Evolutionary conservation across 1,140 invertebrate species (phyloP), one percentile per base, ranked within the genome.

Genomic region (Scaptodrosophila lebanonensis): DNA sequence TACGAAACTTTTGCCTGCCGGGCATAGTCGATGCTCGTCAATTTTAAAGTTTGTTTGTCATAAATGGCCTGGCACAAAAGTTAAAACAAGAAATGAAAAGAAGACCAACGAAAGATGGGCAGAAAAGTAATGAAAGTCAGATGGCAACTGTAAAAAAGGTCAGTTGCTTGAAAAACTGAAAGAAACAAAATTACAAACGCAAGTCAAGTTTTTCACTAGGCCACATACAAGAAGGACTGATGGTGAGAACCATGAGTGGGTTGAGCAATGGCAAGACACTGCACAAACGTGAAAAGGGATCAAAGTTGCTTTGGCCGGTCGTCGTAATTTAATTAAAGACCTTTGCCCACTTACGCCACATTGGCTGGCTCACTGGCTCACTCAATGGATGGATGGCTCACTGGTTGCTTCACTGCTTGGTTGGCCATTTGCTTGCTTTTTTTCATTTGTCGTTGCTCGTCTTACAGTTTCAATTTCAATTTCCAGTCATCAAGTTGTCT

Each of bases 291-390:
- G 45, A 50, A 69, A 79, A 82, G 66, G 75, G 73, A 82, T 82
- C 75, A 82, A 82, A 79, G 75, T 73, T 82, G 73, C 59, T 65
- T 77, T 73, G 79, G 73, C 66, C 50, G 47, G 49, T 33, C 44
- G 30, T 62, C 50, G 75, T 79, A 79, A 79, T 79, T 79, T 79
- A 79, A 79, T 79, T 79, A 79, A 82, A 73, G 73, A 56, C 65
- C 75, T 73, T 82, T 82, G 44, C 60, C 45, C 44, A 48, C 30
- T 43, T 17, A 20, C 45, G 44, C 29, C 30, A 35, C 13, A 38
- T 8, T 22, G 15, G 25, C 43, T 38, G 59, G 15, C 44, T 54
- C 47, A 47, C 56, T 47, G 40, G 22, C 53, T 30, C 45, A 59
- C 54, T 63, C 44, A 50, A n/a, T 38, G 40, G n/a, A 2, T 33